A percentile compares a stretch with the other conserved stretches of the same genome.
These are phyloP conservation scores for Osmerus mordax DNA, from an alignment of 2,113 vertebrate genomes.

Conservation along the genomic window DNA sequence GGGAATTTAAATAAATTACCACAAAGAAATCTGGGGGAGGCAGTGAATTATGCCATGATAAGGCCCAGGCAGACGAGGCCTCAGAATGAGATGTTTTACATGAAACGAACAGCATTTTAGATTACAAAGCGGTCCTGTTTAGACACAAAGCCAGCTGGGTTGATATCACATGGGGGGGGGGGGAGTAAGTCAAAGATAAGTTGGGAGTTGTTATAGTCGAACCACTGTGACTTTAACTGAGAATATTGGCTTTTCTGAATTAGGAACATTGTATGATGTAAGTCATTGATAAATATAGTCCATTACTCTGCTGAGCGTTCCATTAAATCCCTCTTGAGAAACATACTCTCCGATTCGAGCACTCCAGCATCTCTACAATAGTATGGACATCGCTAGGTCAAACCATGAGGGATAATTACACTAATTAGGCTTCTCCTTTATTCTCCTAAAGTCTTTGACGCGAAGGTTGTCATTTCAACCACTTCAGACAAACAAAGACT, in stretches of 20 bases:
- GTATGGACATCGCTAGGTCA: constrained; percentile 72
- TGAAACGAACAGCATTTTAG: constrained; percentile 69
- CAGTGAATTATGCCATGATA: constrained; percentile 69
- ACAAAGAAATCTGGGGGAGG: constrained; percentile 64
- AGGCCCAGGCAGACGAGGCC: constrained; percentile 65
- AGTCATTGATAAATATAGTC: constrained; percentile 73
- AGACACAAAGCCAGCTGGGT: constrained; percentile 71
- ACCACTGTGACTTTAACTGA: constrained; percentile 64
- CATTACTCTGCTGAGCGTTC: constrained; percentile 58
- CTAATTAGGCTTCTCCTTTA: constrained; percentile 73
- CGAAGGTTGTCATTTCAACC: constrained; percentile 72
- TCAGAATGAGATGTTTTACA: constrained; percentile 74
- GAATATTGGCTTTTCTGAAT: constrained; percentile 64
- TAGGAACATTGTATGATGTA: constrained; percentile 63
- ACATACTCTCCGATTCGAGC: constrained; percentile 26
- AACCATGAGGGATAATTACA: constrained; percentile 75
- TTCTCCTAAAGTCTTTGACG: constrained; percentile 69
- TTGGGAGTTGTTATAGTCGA: constrained; percentile 73
- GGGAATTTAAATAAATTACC: constrained; percentile 71
- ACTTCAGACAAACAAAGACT: constrained; percentile 74
- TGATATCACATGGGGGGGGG: constrained; percentile 64
- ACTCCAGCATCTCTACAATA: constrained; percentile 45
- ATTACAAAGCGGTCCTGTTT: constrained; percentile 69
- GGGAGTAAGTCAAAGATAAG: constrained; percentile 66
- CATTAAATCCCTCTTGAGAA: too few species aligned